Conservation (phyloP, 92 coral and sea anemone genomes). For the Palythoa heliodiscus region DNA sequence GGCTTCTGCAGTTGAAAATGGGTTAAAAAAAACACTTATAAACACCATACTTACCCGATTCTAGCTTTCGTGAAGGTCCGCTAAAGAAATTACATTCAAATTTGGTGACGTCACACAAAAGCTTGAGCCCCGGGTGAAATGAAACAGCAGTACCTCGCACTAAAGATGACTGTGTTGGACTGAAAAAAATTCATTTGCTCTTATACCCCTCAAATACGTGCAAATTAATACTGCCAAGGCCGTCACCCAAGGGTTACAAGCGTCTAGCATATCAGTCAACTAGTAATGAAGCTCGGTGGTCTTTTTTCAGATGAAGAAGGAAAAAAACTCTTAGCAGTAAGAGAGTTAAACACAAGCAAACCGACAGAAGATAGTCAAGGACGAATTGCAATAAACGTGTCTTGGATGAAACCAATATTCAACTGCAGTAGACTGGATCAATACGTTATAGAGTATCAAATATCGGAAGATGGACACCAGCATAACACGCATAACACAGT, state of each 20-base stretch:
- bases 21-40: too few species aligned
- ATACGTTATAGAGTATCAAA: not conserved
- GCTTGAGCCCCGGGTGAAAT: too few species aligned
- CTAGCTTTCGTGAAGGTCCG: too few species aligned
- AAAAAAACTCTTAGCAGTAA: not conserved
- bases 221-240: too few species aligned
- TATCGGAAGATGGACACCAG: not conserved
- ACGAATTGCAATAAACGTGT: not conserved
- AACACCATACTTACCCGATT: too few species aligned
- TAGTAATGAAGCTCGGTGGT: not conserved
- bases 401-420: not conserved
- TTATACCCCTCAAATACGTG: too few species aligned
- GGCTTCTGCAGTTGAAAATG: too few species aligned
- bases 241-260: not conserved
- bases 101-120: too few species aligned
- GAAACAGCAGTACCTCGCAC: too few species aligned
- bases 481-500: not conserved
- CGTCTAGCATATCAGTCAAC: not conserved
- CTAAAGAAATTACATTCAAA: too few species aligned
- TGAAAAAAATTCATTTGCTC: too few species aligned
- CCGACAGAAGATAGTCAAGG: not conserved
- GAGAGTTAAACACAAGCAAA: not conserved
- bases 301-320: not conserved
- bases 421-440: not conserved
- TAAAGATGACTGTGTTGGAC: too few species aligned